Conservation (phyloP, 1,140 invertebrate genomes). For the Dolichoris vasculosae region DNA sequence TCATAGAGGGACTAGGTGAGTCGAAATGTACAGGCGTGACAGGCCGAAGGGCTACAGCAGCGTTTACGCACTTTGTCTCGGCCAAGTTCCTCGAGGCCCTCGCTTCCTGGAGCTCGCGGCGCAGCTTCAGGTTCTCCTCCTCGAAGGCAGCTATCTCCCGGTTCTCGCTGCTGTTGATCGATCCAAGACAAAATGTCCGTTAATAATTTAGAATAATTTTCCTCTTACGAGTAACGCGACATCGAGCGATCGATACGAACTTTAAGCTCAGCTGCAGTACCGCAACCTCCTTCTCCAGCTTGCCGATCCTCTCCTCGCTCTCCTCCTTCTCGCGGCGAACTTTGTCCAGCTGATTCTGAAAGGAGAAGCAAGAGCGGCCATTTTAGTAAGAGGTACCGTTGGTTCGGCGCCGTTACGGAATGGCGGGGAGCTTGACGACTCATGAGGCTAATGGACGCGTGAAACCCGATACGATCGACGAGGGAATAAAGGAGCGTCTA, state of each 20-base stretch:
- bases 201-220: not conserved
- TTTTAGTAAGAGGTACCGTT: constrained; percentile 66
- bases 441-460: constrained; percentile 74
- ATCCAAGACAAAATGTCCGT: not conserved
- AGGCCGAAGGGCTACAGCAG: constrained; percentile 49
- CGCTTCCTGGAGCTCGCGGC: constrained; percentile 71
- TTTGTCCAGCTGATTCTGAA: constrained; percentile 65
- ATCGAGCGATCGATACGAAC: constrained; percentile 60
- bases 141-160: constrained; percentile 72
- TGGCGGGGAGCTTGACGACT: constrained; percentile 50
- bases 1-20: constrained; percentile 59
- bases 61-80: constrained; percentile 72
- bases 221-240: not conserved
- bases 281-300: constrained; percentile 67
- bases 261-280: constrained; percentile 64
- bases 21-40: constrained; percentile 67
- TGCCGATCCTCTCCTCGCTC: constrained; percentile 64
- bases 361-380: constrained; percentile 48
- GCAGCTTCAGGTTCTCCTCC: constrained; percentile 70
- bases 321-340: constrained; percentile 64
- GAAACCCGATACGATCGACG: constrained; percentile 67
- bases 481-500: constrained; percentile 19
- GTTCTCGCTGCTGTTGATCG: constrained; percentile 63
- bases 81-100: constrained; percentile 65
- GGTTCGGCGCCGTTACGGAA: constrained; percentile 40